These are phyloP conservation scores for Calcarius lapponicus DNA, from an alignment of 2,797 vertebrate species.

Conservation along the genomic window DNA sequence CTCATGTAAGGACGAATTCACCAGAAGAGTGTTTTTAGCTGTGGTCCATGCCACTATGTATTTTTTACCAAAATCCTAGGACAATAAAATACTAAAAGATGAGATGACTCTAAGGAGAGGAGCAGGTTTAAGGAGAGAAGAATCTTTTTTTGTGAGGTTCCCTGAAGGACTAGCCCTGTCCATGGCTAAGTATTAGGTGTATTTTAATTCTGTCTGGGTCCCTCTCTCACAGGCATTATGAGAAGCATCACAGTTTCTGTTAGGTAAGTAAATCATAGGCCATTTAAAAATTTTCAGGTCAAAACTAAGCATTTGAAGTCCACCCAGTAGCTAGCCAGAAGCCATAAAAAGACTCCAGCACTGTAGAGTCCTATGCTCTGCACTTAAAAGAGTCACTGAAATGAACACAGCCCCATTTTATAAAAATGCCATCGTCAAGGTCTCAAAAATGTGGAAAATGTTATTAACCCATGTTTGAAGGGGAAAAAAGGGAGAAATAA, in stretches of 20 bases:
- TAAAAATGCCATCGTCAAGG: slow-evolving; percentile 28
- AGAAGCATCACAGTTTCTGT: not conserved
- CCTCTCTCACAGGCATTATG: not conserved
- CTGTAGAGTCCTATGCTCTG: not conserved
- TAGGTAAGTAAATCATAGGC: not conserved
- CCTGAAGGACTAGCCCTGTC: not conserved
- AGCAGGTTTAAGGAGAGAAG: not conserved
- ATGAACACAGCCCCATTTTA: slow-evolving; percentile 19
- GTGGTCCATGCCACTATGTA: not conserved
- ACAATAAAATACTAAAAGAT: not conserved
- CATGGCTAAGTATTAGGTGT: not conserved
- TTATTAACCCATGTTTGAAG: not conserved
- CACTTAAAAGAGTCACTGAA: not conserved
- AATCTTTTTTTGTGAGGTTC: not conserved
- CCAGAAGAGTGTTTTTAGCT: not conserved
- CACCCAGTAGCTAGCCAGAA: slow-evolving; percentile 20
- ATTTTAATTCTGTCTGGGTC: not conserved
- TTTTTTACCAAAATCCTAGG: not conserved
- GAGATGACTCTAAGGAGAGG: not conserved
- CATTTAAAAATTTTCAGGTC: slow-evolving; percentile 24
- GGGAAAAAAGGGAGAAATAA: not conserved
- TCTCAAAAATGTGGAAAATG: slow-evolving; percentile 14
- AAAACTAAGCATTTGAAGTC: slow-evolving; percentile 21
- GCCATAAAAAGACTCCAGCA: slow-evolving; percentile 12
- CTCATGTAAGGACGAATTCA: not conserved